Evolutionary conservation across 2,113 vertebrate genomes (phyloP).

Genomic region (Cisticola juncidis): DNA sequence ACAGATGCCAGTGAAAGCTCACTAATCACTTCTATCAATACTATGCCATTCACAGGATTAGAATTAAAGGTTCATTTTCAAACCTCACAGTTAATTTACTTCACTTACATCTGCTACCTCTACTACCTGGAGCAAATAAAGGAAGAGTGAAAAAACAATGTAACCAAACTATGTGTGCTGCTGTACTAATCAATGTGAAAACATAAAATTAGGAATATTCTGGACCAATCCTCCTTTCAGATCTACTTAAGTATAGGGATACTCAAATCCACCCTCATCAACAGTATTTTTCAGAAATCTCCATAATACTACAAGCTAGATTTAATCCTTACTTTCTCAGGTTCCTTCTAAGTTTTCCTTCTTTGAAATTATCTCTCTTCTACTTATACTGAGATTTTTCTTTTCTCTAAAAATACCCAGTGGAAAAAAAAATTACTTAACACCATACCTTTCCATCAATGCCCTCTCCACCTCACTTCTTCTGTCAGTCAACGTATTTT

Average conservation of each 20-base stretch:
- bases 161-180: not conserved
- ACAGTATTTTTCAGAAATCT: not conserved
- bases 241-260: not conserved
- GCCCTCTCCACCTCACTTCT: slow-evolving; percentile 69
- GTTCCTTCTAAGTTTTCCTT: not conserved
- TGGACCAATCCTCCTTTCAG: not conserved
- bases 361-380: not conserved
- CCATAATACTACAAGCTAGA: not conserved
- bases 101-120: not conserved
- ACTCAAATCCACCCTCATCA: not conserved
- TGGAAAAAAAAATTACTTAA: not conserved
- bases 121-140: not conserved
- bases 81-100: not conserved
- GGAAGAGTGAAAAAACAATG: not conserved
- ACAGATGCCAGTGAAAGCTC: not conserved
- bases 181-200: not conserved
- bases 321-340: not conserved
- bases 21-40: not conserved
- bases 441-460: slow-evolving; percentile 78
- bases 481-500: slow-evolving; percentile 42
- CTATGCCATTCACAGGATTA: not conserved
- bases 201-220: not conserved
- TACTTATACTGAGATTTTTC: not conserved
- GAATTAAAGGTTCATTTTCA: not conserved
- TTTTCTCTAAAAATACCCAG: not conserved